Evolutionary conservation across 2,797 vertebrate species (phyloP).

Genomic region (Smutsia temminckii): DNA sequence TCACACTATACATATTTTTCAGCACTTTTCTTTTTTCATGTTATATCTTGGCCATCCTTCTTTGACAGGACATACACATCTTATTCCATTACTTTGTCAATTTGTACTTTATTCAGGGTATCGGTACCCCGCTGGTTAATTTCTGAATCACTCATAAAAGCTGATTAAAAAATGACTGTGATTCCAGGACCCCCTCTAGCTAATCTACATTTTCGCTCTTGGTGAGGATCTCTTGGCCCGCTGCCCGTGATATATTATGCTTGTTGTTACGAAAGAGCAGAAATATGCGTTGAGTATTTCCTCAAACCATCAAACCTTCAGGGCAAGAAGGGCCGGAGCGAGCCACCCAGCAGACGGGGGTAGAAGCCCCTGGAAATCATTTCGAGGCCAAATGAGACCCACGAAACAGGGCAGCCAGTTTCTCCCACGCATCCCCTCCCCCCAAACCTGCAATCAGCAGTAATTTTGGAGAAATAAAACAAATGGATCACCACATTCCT

Average conservation of each 20-base stretch:
- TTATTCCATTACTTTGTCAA: background rate
- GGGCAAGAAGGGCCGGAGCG: conserved; percentile 76
- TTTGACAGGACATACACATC: background rate
- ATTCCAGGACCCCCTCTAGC: conserved; percentile 76
- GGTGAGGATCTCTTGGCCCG: conserved; percentile 80
- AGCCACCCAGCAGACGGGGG: conserved; percentile 79
- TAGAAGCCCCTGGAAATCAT: conserved; percentile 81
- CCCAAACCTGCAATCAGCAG: conserved; percentile 82
- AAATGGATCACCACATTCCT: conserved; percentile 82
- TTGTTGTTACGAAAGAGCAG: conserved; percentile 79
- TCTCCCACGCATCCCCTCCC: conserved; percentile 78
- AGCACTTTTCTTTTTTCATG: background rate
- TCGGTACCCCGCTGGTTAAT: conserved; percentile 22
- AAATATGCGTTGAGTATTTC: conserved; percentile 82
- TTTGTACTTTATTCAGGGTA: background rate
- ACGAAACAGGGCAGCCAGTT: conserved; percentile 78
- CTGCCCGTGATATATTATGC: conserved; percentile 78
- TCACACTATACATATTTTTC: background rate
- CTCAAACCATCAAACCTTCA: conserved; percentile 77
- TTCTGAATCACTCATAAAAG: conserved; percentile 52
- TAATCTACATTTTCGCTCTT: conserved; percentile 76
- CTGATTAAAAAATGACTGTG: conserved; percentile 65
- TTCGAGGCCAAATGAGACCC: conserved; percentile 76
- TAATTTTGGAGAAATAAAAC: conserved; percentile 84
- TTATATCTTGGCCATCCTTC: background rate